A percentile compares a stretch with the other conserved stretches of the same genome.
phyloP scores from a whole-genome alignment of 2,888 invertebrate genomes.

The Euspilapteryx auroguttella region DNA sequence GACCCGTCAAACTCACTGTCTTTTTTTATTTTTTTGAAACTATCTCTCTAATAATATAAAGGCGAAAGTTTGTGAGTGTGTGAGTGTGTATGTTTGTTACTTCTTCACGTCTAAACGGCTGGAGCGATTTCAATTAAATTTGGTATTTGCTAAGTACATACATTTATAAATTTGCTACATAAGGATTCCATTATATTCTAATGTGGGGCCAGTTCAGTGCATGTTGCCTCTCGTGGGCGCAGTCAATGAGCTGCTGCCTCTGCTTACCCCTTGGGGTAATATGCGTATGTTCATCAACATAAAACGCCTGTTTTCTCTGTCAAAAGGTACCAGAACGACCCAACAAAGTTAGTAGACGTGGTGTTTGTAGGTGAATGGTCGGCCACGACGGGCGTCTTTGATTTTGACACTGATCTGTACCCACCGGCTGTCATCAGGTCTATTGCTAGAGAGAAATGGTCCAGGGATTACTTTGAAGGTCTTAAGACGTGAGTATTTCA shows the following conservation, averaged over 20 bases:
- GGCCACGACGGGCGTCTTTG: conserved; percentile 66
- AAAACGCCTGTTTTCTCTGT: conserved; percentile 1
- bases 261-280: too few species aligned
- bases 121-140: background rate
- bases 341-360: conserved; percentile 51
- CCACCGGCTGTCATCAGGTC: conserved; percentile 68
- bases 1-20: too few species aligned
- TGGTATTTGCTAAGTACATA: background rate
- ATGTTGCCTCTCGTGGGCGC: too few species aligned
- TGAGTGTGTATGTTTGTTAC: background rate
- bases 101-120: background rate
- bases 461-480: conserved; percentile 64
- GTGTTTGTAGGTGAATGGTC: conserved; percentile 66
- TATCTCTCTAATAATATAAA: too few species aligned
- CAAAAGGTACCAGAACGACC: conserved; percentile 47
- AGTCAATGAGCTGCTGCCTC: too few species aligned
- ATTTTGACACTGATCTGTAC: conserved; percentile 74
- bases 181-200: too few species aligned
- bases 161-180: too few species aligned
- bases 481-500: conserved; percentile 64
- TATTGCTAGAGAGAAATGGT: conserved; percentile 77
- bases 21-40: too few species aligned
- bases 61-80: too few species aligned
- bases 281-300: background rate
- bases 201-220: too few species aligned